Evolutionary conservation across 2,888 invertebrate species (phyloP), one percentile per base, ranked within the genome.

Genomic region (Prenolepis imparis): DNA sequence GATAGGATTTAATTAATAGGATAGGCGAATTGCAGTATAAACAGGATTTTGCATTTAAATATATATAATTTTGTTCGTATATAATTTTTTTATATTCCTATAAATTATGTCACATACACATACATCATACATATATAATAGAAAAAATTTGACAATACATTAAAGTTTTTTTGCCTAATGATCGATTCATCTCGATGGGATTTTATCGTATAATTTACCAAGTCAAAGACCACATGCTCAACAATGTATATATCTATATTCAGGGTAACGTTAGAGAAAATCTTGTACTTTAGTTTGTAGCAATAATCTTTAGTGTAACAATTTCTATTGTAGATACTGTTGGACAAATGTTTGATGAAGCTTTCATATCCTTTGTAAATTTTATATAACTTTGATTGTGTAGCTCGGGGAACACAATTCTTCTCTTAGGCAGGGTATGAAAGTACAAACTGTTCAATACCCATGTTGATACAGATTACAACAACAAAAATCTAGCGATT

Each of bases 181-280:
- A 77, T 85, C 78, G 74, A 84, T 86, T 82, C 67, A 59, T 81
- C 82, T 75, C 57, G 55, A 73, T 39, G n/a, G 41, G 70, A 70
- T 67, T 78, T 70, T 87, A 73, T 39, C 55, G 24, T 59, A 70
- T 87, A 84, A 86, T 87, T 86, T 88, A 88, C 68, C 66, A 73
- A 72, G 55, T 77, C 82, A 81, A 73, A 84, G 85, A 86, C 82
- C 28, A 80, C 28, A 80, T 86, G 89, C 90, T 90, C 90, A 88
- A 90, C 84, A 86, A 81, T 90, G 84, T 90, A 88, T 84, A 89
- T 88, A 90, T 59, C 74, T 86, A n/a, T 89, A 84, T 83, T 87
- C 89, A 77, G 75, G 83, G 67, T 80, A 82, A 84, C 75, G 82
- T 89, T 89, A 78, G 80, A 80, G 8, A 77, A 55, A 83, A 64